Base-by-base conservation (phyloP, 2,888 invertebrate genomes). In the Pheosia gnoma region DNA sequence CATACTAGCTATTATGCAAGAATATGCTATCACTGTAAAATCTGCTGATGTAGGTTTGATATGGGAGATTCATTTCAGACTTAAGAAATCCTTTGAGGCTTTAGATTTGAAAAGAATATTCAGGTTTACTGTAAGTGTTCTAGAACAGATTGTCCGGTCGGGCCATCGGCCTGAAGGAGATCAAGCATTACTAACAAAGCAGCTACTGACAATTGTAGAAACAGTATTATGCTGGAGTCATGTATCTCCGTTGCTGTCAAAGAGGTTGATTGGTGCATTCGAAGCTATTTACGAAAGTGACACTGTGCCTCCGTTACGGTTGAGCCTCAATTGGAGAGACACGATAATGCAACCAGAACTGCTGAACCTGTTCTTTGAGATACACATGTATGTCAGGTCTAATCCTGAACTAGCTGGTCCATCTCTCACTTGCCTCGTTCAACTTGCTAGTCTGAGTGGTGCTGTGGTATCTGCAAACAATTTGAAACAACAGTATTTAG, bases 11-110 rank as follows among this genome's bases (percentile, higher is more conserved):
- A 93, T 98, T 57, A 96, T 98, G 94, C 97, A 97, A 92, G 98
- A 98, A 87, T 98, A 97, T 91, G 96, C 97, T 8, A 97, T 95
- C 43, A 97, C 97, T 5, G 96, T 96, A 0, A 96, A 97, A 81
- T 97, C 98, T 2, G 96, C 97, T 45, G 97, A 97, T 88, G 96
- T 98, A 10, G 98, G 98, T 6, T 92, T 98, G 58, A 96, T 98
- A 54, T 98, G 97, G 97, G 98, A 98, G 87, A 95, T 96, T 47
- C 98, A 98, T 88, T 96, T 96, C 78, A 95, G 95, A 80, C 96
- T 97, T 43, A 98, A 98, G 87, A 96, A 96, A 77, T 95, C 96
- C 53, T 98, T 98, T 92, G 98, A 98, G 94, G 95, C 94, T 37
- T 94, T 95, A 58, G 97, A 98, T 83, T 91, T 98, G 72, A 96